phyloP scores from a whole-genome alignment of 2,113 vertebrate genomes.

The Erinaceus europaeus region DNA sequence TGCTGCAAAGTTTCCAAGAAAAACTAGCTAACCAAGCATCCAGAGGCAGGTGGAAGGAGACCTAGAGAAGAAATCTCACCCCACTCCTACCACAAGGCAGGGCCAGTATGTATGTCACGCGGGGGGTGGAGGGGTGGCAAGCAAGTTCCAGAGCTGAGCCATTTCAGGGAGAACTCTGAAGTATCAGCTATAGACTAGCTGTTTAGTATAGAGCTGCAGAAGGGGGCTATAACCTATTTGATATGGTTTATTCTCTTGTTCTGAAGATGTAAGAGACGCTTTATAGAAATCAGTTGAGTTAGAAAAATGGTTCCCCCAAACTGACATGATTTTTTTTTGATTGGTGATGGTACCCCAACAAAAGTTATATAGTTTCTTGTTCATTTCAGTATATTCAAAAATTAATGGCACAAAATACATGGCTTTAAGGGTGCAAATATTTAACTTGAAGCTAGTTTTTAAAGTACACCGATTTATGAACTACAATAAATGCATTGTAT shows the following conservation, averaged over 20 bases:
- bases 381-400: background rate
- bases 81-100: rapidly evolving
- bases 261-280: background rate
- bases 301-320: background rate
- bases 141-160: background rate
- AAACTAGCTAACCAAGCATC: conserved; percentile 45
- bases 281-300: background rate
- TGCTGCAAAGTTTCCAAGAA: conserved; percentile 48
- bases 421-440: background rate
- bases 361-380: background rate
- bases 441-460: background rate
- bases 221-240: background rate
- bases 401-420: background rate
- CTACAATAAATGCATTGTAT: background rate
- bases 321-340: background rate
- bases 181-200: background rate
- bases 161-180: rapidly evolving
- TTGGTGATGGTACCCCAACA: background rate
- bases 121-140: background rate
- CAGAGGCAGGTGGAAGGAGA: background rate
- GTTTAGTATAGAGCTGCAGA: background rate
- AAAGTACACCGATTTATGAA: conserved; percentile 18
- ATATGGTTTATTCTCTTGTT: background rate
- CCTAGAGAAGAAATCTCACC: background rate
- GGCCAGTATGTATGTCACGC: background rate